These are phyloP conservation scores for Ferdinandea cuprea DNA, from an alignment of 2,888 invertebrate genomes.

Conservation along the genomic window DNA sequence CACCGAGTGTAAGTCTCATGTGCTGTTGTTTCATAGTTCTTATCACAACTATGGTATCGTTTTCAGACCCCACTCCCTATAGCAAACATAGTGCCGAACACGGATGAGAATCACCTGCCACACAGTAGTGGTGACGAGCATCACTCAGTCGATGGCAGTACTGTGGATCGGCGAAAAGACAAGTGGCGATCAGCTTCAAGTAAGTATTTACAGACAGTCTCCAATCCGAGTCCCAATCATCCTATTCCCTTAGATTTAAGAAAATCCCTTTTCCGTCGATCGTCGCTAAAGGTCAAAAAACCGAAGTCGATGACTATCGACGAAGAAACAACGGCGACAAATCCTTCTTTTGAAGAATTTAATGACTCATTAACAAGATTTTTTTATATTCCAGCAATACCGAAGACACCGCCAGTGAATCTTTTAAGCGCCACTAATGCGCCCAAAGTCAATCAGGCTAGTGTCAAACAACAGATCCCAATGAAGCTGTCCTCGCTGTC, in stretches of 20 bases:
- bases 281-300: constrained; percentile 70
- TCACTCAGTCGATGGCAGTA: constrained; percentile 77
- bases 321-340: no score
- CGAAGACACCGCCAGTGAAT: constrained; percentile 87
- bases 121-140: constrained; percentile 79
- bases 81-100: constrained; percentile 67
- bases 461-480: constrained; percentile 94
- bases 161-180: constrained; percentile 82
- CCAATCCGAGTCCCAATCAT: not conserved
- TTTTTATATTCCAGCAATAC: constrained; percentile 78
- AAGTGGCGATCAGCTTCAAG: constrained; percentile 82
- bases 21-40: not conserved
- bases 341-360: constrained; percentile 45
- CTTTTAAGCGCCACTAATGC: constrained; percentile 91
- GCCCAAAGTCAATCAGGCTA: constrained; percentile 87
- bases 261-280: constrained; percentile 71
- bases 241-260: constrained; percentile 63
- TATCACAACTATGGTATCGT: not conserved
- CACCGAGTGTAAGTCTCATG: constrained; percentile 84
- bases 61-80: constrained; percentile 79
- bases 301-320: constrained; percentile 42
- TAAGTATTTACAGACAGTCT: constrained; percentile 55
- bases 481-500: constrained; percentile 90
- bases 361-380: constrained; percentile 62
- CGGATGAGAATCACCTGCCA: constrained; percentile 76